Evolutionary conservation across 1,140 invertebrate genomes (phyloP).

Genomic region (Callitettix versicolor): DNA sequence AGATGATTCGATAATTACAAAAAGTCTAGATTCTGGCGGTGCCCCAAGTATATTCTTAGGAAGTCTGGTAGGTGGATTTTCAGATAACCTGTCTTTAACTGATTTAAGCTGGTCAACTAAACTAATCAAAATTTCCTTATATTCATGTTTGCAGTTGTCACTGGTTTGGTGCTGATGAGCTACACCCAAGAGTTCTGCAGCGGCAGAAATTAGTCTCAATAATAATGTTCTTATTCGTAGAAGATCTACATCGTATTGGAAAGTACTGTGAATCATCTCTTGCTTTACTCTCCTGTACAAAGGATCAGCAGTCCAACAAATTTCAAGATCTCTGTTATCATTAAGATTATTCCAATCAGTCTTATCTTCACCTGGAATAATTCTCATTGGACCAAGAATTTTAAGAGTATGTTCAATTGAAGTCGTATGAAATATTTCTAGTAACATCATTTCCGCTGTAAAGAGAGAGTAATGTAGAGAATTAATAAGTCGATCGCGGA

Average conservation of each 20-base stretch:
- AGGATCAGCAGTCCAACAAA: slow-evolving; percentile 23
- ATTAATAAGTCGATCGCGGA: slow-evolving; percentile 66
- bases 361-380: slow-evolving; percentile 43
- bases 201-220: slow-evolving; percentile 7
- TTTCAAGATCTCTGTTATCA: slow-evolving; percentile 48
- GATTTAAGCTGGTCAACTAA: slow-evolving; percentile 5
- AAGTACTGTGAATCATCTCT: slow-evolving; percentile 14
- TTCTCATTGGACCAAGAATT: slow-evolving; percentile 37
- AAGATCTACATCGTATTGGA: slow-evolving; percentile 16
- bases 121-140: background rate
- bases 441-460: slow-evolving; percentile 65
- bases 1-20: slow-evolving; percentile 1
- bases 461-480: slow-evolving; percentile 70
- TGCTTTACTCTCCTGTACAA: slow-evolving; percentile 10
- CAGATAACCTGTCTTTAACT: background rate
- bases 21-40: slow-evolving; percentile 7
- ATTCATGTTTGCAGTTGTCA: background rate
- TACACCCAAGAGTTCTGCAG: background rate
- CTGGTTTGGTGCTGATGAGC: background rate
- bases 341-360: slow-evolving; percentile 39
- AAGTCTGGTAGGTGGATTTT: background rate
- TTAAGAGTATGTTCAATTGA: slow-evolving; percentile 29
- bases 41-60: slow-evolving; percentile 4
- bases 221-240: slow-evolving; percentile 17
- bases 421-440: slow-evolving; percentile 54